Evolutionary conservation across 2,888 invertebrate species (phyloP), one percentile per base, ranked within the genome.

Genomic region (Drosophila emarginata): DNA sequence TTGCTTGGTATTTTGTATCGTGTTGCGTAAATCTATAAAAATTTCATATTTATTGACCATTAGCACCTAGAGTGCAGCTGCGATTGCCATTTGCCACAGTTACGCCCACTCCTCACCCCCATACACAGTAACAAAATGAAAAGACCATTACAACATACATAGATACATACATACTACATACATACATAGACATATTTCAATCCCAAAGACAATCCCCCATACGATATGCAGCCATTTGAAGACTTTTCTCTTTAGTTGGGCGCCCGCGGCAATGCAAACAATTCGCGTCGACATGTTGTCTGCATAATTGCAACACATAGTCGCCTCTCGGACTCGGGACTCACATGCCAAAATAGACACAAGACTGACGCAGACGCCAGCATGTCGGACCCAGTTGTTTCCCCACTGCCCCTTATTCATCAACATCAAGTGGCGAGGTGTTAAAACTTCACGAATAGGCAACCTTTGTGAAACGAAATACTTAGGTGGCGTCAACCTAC

Each of bases 21-120:
- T 70, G 68, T 80, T 79, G 87, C 77, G 78, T 77, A 67, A 78
- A 79, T 84, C 78, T 76, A 89, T 89, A 79, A 90, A 89, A 89
- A 85, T 87, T 90, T 85, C 86, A 89, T 89, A 88, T 90, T 89
- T 90, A 90, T 89, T 80, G 83, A 89, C 89, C 89, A 89, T 86
- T 89, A 84, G 85, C 88, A 86, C 82, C 83, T 86, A 60, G 70
- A 60, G 52, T 72, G 62, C 88, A 83, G 82, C 88, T 83, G 82
- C 71, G 69, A 67, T 72, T 73, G 66, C 53, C 21, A 26, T 37
- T 15, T 53, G n/a, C 14, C 21, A 36, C 11, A 7, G 6, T 51
- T 50, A 14, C 14, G 39, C 39, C 39, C n/a, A 14, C 26, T 23
- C 4, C 11, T 9, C 11, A 11, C 0, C 36, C 39, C 39, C 39